Evolutionary conservation across 2,888 invertebrate species (phyloP).

Genomic region (Lymantria dispar): DNA sequence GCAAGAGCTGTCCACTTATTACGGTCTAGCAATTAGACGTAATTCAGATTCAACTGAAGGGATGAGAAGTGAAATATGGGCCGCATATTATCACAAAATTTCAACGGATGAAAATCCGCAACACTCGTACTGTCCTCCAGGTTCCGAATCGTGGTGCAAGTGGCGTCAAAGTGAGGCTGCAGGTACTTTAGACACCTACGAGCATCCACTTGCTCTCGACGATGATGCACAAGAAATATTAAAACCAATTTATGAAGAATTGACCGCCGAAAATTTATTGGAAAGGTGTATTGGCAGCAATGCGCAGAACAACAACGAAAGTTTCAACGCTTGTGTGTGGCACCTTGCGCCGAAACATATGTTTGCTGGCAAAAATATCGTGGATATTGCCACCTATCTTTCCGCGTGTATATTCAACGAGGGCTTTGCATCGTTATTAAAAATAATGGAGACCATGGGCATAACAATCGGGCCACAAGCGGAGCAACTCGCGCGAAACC

Average conservation of each 20-base stretch:
- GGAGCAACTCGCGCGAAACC: too few species aligned
- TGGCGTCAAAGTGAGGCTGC: not conserved
- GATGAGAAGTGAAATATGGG: not conserved
- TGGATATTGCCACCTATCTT: too few species aligned
- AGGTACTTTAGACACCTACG: not conserved
- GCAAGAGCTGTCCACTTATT: not conserved
- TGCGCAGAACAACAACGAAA: not conserved
- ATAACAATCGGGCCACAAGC: not conserved
- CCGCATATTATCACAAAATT: not conserved
- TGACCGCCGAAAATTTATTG: too few species aligned
- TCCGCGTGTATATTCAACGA: not conserved
- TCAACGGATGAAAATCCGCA: not conserved
- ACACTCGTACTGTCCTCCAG: constrained; percentile 4
- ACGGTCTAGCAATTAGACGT: not conserved
- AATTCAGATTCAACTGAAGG: not conserved
- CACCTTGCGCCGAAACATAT: not conserved
- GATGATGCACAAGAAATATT: not conserved
- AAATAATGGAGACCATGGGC: constrained; percentile 5
- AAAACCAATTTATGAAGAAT: too few species aligned
- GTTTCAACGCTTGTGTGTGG: not conserved
- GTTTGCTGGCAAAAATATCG: not conserved
- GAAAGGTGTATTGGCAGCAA: not conserved
- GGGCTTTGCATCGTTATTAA: not conserved
- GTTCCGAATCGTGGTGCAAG: constrained; percentile 8
- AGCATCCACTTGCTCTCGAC: not conserved